Conservation (phyloP, 2,113 vertebrate genomes). For the Murina feae region DNA sequence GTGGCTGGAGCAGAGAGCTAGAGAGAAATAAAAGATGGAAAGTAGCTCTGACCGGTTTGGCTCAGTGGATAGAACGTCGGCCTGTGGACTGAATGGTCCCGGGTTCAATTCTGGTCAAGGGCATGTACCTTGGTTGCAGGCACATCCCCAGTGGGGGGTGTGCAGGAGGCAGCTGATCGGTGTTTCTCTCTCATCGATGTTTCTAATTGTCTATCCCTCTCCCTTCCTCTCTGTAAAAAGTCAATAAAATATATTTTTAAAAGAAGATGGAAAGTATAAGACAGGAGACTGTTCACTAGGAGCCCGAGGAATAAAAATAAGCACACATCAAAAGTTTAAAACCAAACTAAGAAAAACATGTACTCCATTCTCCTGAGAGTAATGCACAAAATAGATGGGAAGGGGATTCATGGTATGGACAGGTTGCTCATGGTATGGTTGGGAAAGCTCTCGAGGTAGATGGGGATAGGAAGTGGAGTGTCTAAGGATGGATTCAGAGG, state of each 20-base stretch:
- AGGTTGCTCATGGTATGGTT: too few relatives aligned
- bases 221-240: too few relatives aligned
- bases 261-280: neutral
- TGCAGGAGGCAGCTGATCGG: too few relatives aligned
- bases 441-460: neutral
- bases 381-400: neutral
- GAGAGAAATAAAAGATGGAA: neutral
- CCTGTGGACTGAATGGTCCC: too few relatives aligned
- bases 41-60: too few relatives aligned
- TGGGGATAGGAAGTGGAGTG: neutral
- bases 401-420: neutral
- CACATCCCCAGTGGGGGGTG: too few relatives aligned
- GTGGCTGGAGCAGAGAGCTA: neutral
- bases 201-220: too few relatives aligned
- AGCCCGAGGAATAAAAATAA: neutral
- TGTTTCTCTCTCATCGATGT: too few relatives aligned
- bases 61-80: too few relatives aligned
- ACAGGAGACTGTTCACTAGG: neutral
- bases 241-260: too few relatives aligned
- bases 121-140: too few relatives aligned
- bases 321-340: neutral
- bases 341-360: neutral
- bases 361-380: neutral
- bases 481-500: neutral
- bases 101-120: too few relatives aligned